Percentiles rank a stretch among this genome's conserved stretches.
Evolutionary conservation across 1,140 invertebrate species (phyloP).

Genomic region (Physella acuta): DNA sequence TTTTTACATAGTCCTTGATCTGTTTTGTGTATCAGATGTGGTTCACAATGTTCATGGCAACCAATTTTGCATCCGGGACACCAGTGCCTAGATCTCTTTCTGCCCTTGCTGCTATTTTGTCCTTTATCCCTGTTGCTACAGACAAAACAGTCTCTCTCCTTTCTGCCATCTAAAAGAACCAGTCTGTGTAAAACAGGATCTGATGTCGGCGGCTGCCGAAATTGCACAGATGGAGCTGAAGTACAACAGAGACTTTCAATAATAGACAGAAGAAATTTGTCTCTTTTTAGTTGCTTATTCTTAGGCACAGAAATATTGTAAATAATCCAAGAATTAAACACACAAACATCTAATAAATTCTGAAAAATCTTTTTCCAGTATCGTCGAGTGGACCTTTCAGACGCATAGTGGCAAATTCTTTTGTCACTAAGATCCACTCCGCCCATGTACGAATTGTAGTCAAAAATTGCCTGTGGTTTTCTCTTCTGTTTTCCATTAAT

Average conservation of each 20-base stretch:
- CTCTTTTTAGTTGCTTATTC: not conserved
- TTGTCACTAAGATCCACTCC: slow-evolving; percentile 24
- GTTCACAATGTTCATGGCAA: not conserved
- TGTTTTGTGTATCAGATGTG: slow-evolving; percentile 1
- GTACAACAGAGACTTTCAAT: not conserved
- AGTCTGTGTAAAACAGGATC: not conserved
- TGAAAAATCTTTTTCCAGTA: slow-evolving; percentile 24
- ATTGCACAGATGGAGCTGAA: not conserved
- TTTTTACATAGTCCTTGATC: not conserved
- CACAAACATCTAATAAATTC: slow-evolving; percentile 16
- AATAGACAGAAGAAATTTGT: not conserved
- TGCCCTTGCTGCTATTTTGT: not conserved
- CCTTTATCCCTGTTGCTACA: slow-evolving; percentile 18
- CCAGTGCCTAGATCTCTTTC: slow-evolving; percentile 24
- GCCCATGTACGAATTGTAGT: slow-evolving; percentile 27
- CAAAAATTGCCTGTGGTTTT: slow-evolving; percentile 21
- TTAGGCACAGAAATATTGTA: not conserved
- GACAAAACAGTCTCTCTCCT: slow-evolving; percentile 26
- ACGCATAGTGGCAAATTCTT: slow-evolving; percentile 18
- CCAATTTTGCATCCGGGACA: slow-evolving; percentile 24
- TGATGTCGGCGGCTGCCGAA: not conserved
- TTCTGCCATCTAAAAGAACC: slow-evolving; percentile 10
- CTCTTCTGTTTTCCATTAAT: not conserved
- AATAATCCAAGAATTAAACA: slow-evolving; percentile 8
- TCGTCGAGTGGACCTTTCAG: slow-evolving; percentile 12